Evolutionary conservation across 2,888 invertebrate genomes (phyloP), one percentile per base, ranked within the genome.

Genomic region (Morpho achilles): DNA sequence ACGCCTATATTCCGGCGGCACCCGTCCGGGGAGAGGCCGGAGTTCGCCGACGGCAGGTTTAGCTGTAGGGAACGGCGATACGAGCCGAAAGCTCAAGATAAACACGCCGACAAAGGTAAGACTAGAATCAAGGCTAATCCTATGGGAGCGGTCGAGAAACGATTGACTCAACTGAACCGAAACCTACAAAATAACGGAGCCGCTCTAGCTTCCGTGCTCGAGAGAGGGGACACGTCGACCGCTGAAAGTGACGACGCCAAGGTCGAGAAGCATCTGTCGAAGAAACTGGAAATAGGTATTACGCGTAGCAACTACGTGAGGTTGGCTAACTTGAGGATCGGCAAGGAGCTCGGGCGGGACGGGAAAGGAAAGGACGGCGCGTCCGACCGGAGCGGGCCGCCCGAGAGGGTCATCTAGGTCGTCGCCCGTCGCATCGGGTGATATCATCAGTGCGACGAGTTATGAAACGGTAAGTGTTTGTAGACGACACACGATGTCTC

Each of bases 291-390:
- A 53, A 69, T 76, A n/a, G 86, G 82, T 0, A 90, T 88, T 16
- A 84, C 87, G 0, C 72, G 86, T 1, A 87, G 88, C 64, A 91
- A 91, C 68, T 91, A 91, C 60, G 91, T 91, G 8, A 88, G 87
- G 63, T 62, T 91, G 50, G 91, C 91, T 0, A 91, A 89, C 66
- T 62, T 91, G 56, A 87, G 85, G 68, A 91, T 91, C 5, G 84
- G 84, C 59, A 69, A 80, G 61, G 80, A 79, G 1, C 61, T 81
- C 43, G 76, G 75, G 3, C 69, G 67, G 50, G 44, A 40, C 8
- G 50, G 50, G 10, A 53, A 52, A n/a, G 41, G 55, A 8, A 32
- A 44, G 10, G 9, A 22, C 43, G 72, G 67, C 58, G 5, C 64
- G 10, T 8, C 2, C 52, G 6, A 46, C 16, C 52, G 44, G 32